These are phyloP conservation scores for Thymelicus acteon DNA, from an alignment of 2,888 invertebrate species.

Conservation along the genomic window DNA sequence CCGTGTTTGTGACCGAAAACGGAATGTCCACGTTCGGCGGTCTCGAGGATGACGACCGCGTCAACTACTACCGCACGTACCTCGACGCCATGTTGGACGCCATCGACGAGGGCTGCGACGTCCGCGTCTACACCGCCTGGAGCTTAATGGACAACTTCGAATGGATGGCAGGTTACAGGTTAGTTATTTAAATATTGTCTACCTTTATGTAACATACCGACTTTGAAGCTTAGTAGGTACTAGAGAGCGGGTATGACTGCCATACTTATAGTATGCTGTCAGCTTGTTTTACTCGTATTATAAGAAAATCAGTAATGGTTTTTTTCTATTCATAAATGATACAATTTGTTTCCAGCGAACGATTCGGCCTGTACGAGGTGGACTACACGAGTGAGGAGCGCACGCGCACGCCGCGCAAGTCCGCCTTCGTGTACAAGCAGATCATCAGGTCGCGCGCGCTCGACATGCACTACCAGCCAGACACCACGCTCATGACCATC, in stretches of 20 bases:
- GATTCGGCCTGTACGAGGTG: constrained; percentile 85
- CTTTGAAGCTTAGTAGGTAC: no score
- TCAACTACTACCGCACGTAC: constrained; percentile 63
- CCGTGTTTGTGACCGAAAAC: constrained; percentile 83
- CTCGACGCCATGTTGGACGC: constrained; percentile 65
- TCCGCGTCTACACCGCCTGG: constrained; percentile 82
- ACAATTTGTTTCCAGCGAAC: constrained; percentile 34
- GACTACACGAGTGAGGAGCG: constrained; percentile 85
- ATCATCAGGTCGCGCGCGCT: constrained; percentile 68
- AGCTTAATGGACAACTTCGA: constrained; percentile 86
- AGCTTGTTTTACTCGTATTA: no score
- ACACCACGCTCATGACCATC: constrained; percentile 45
- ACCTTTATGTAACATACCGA: no score
- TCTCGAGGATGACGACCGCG: constrained; percentile 65
- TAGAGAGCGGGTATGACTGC: no score
- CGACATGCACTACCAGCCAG: constrained; percentile 51
- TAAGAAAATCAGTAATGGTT: background rate
- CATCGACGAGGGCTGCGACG: constrained; percentile 65
- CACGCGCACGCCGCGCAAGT: constrained; percentile 86
- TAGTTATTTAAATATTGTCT: constrained; percentile 52
- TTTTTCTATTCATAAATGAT: background rate
- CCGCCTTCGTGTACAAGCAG: constrained; percentile 80
- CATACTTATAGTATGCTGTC: no score
- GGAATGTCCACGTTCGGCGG: constrained; percentile 59
- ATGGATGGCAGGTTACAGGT: constrained; percentile 82